Conservation (phyloP, 2,113 vertebrate species). For the Dermatemys mawii region DNA sequence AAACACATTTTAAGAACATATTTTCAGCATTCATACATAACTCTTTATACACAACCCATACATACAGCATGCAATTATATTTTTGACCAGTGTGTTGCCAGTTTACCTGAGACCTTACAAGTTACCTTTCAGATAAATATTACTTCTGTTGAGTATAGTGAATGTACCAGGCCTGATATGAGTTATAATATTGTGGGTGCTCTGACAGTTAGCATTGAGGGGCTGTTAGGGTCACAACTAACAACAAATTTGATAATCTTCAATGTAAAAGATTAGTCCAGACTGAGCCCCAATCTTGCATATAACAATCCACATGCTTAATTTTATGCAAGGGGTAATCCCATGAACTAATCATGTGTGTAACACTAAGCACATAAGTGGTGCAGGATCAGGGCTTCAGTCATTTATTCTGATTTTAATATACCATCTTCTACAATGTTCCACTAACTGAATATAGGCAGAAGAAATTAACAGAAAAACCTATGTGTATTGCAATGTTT, state of each 20-base stretch:
- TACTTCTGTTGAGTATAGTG: not conserved
- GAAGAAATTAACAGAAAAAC: not conserved
- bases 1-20: not conserved
- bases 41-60: not conserved
- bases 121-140: not conserved
- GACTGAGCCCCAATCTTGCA: not conserved
- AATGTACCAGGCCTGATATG: not conserved
- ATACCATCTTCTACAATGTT: not conserved
- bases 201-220: not conserved
- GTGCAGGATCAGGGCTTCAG: not conserved
- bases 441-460: not conserved
- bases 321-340: not conserved
- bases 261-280: not conserved
- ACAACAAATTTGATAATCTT: not conserved
- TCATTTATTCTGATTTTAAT: not conserved
- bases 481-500: not conserved
- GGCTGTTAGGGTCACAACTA: not conserved
- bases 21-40: not conserved
- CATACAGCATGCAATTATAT: not conserved
- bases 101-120: not conserved
- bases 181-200: not conserved
- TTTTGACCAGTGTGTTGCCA: not conserved
- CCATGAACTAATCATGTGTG: not conserved
- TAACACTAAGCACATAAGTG: not conserved
- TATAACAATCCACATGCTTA: not conserved